Conservation (phyloP, 2,888 invertebrate genomes). For the Allygus modestus region DNA sequence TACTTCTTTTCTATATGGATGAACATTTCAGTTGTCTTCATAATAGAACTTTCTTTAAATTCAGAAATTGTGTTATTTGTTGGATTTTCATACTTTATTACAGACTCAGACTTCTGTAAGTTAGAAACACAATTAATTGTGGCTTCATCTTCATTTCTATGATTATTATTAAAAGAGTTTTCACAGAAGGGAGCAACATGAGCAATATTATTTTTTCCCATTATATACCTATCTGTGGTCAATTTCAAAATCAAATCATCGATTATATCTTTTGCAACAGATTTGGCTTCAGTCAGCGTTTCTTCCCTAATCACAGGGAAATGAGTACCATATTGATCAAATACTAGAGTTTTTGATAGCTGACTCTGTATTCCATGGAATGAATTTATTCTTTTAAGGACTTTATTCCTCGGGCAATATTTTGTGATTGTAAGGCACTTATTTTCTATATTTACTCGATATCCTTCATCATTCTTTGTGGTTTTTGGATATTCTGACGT, state of each 20-base stretch:
- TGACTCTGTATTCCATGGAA: neutral
- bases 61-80: neutral
- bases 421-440: conserved; percentile 26
- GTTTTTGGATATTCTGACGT: neutral
- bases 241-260: conserved; percentile 10
- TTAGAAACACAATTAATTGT: neutral
- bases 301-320: conserved; percentile 16
- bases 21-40: conserved; percentile 36
- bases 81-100: neutral
- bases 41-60: neutral
- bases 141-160: neutral
- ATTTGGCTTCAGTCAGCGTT: neutral
- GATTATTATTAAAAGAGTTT: neutral
- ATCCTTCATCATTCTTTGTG: neutral
- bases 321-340: conserved; percentile 48
- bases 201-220: conserved; percentile 8
- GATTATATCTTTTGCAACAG: conserved; percentile 15
- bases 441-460: neutral
- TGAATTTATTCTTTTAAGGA: conserved; percentile 19
- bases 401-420: conserved; percentile 6
- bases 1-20: conserved; percentile 44
- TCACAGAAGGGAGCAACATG: conserved; percentile 8
- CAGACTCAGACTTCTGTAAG: neutral
- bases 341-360: neutral
- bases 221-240: neutral